phyloP scores from a whole-genome alignment of 2,888 invertebrate genomes.

The Ormia ochracea region DNA sequence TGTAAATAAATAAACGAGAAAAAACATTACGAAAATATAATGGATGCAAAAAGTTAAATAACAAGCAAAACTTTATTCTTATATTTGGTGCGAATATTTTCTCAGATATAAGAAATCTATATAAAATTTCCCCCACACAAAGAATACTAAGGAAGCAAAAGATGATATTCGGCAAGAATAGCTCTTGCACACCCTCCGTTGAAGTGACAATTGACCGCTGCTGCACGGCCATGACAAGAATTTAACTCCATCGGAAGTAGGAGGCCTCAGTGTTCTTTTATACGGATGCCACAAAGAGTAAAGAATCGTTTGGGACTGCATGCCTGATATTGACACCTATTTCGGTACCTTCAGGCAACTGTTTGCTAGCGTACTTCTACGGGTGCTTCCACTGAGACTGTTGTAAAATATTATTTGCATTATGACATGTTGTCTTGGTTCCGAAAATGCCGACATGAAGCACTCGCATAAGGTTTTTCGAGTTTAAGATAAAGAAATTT shows the following conservation, averaged over 20 bases:
- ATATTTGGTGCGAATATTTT: not conserved
- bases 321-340: not conserved
- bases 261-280: too few relatives aligned
- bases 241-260: too few relatives aligned
- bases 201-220: too few relatives aligned
- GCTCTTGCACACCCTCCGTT: not conserved
- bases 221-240: too few relatives aligned
- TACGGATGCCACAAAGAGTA: too few relatives aligned
- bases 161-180: not conserved
- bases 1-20: not conserved
- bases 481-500: slow-evolving; percentile 6
- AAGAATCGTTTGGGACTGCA: too few relatives aligned
- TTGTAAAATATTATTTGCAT: slow-evolving; percentile 53
- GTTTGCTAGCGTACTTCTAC: not conserved
- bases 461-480: slow-evolving; percentile 1
- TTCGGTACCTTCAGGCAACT: not conserved
- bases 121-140: slow-evolving; percentile 21
- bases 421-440: slow-evolving; percentile 57
- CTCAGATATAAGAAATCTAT: slow-evolving; percentile 25
- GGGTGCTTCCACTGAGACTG: not conserved
- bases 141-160: not conserved
- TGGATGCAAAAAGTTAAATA: slow-evolving; percentile 19
- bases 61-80: slow-evolving; percentile 10
- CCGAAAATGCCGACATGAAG: slow-evolving; percentile 48
- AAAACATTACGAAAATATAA: not conserved